Base-by-base conservation (phyloP, 1,140 invertebrate species). In the Drosophila sp. region DNA sequence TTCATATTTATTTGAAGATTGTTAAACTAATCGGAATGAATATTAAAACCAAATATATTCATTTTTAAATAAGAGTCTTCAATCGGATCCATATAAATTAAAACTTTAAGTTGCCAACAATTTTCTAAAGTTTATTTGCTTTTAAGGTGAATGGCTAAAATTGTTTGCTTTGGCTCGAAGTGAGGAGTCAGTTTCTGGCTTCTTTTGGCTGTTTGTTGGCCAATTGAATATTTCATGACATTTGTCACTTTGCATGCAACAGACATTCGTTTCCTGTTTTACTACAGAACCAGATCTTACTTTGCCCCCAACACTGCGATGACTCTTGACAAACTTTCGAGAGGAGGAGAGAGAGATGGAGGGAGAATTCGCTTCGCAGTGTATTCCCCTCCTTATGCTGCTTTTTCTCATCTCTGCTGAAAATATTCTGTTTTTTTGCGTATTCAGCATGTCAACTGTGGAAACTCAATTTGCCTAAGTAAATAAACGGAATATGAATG, bases 401-500 rank as follows among this genome's bases (percentile, higher is more conserved):
- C 25, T 4, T 64, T 34, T 29, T 8, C 8, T 7, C 34, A n/a
- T 27, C 48, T 51, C n/a, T 21, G 43, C 8, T 18, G 18, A 25
- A 45, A 45, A 41, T n/a, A n/a, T 25, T 38, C 36, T 25, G 16
- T 9, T 70, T 73, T 84, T 80, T 64, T 75, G 65, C 78, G 54
- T 71, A 73, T 71, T 78, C 79, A 82, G 69, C 76, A 89, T 89
- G 83, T 89, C 79, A 82, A 83, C 83, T 81, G 83, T 61, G 79
- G 81, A 82, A 87, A 87, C 83, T 87, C 83, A 87, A 87, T 87
- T 87, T 87, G 83, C 79, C 76, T 87, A 87, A 87, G 83, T 87
- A 87, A 87, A 87, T 87, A 89, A 87, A 89, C 83, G 76, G 79
- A 87, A 87, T 87, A 87, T 87, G 83, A 87, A 87, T 87, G 76